Evolutionary conservation across 2,113 vertebrate genomes (phyloP), one percentile per base, ranked within the genome.

Genomic region (Ranitomeya imitator): DNA sequence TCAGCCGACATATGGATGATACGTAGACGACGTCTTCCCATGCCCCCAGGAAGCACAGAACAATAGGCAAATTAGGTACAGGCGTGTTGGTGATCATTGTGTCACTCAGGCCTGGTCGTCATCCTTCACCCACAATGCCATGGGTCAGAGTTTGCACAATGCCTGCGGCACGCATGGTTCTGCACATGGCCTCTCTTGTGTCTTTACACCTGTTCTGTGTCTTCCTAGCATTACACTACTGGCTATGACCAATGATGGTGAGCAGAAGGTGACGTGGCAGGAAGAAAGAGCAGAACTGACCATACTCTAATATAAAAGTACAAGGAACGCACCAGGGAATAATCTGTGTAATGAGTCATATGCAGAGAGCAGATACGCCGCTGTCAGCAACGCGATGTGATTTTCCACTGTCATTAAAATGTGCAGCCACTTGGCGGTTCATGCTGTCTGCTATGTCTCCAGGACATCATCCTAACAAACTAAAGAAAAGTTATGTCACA

Each of bases 271-370:
- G 55, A 23, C 18, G 0, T 23, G 14, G 10, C 10, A 74, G 51
- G 16, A 63, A 12, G 5, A 52, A 14, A 54, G 9, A 69, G n/a
- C n/a, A 69, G 67, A 3, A 69, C 71, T 10, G 31, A 19, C 21
- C 7, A 77, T 23, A 26, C 1, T 12, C 21, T 77, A 57, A 11
- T 76, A 12, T 76, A 45, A 61, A 85, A 19, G 82, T 52, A 21
- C 45, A 51, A 60, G 73, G 63, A 77, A 18, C 18, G 11, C 84
- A 86, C 57, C n/a, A 57, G 84, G 55, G 77, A 52, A 85, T 45
- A 77, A 86, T 86, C 55, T 23, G 26, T 31, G 31, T 51, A 77
- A 71, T 74, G 83, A 85, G 52, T 86, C 55, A 51, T 74, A 60
- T 60, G 23, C 21, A 12, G 26, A 63, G 7, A 61, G 57, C 7